Evolutionary conservation across 1,140 invertebrate genomes (phyloP).

Genomic region (Eumaeus atala): DNA sequence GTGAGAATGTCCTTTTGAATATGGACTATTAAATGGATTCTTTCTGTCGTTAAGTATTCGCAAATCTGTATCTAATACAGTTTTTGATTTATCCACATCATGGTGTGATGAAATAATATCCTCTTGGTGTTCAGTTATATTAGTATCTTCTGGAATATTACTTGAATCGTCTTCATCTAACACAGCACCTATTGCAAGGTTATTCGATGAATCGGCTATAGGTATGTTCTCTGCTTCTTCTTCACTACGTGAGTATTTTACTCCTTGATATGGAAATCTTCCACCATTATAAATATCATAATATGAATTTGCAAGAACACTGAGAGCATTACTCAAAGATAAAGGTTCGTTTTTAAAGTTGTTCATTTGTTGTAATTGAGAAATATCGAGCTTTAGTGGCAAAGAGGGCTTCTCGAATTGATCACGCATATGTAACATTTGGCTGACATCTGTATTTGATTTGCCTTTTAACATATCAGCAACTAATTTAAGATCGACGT

Average conservation of each 20-base stretch:
- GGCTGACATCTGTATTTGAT: conserved; percentile 46
- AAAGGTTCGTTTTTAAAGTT: conserved; percentile 53
- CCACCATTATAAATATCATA: conserved; percentile 47
- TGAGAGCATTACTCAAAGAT: conserved; percentile 35
- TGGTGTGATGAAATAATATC: conserved; percentile 33
- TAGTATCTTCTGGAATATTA: conserved; percentile 38
- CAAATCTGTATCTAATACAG: conserved; percentile 26
- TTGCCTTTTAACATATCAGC: conserved; percentile 70
- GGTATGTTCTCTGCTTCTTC: conserved; percentile 65
- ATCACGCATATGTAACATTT: conserved; percentile 44
- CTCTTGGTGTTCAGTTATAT: conserved; percentile 35
- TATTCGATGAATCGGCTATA: conserved; percentile 56
- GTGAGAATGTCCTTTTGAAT: conserved; percentile 38
- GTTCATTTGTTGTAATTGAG: conserved; percentile 57
- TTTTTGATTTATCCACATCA: conserved; percentile 41
- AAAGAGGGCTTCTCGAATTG: conserved; percentile 39
- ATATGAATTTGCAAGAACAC: conserved; percentile 38
- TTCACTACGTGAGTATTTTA: conserved; percentile 66
- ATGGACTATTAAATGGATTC: conserved; percentile 45
- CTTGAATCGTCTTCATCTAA: conserved; percentile 55
- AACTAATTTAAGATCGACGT: conserved; percentile 65
- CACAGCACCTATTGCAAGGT: conserved; percentile 66
- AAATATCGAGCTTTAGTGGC: conserved; percentile 58
- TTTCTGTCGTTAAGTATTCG: conserved; percentile 35
- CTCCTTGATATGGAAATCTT: conserved; percentile 49